phyloP scores from a whole-genome alignment of 1,140 invertebrate species.

The Ooceraea biroi region DNA sequence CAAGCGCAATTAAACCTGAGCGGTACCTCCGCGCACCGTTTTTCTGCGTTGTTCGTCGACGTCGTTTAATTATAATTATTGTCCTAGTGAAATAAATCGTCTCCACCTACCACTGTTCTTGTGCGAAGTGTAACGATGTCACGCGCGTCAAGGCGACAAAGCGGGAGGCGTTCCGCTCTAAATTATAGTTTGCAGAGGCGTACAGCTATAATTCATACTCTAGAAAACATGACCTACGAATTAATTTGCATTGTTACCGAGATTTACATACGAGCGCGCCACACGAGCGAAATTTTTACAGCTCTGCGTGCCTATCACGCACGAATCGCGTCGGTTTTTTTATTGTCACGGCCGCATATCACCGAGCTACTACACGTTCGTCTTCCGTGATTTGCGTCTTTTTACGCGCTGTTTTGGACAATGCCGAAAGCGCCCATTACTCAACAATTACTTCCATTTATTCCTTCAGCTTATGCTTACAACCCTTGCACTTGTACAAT shows the following conservation, averaged over 20 bases:
- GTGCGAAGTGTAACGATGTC: slow-evolving; percentile 52
- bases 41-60: slow-evolving; percentile 33
- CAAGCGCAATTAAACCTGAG: slow-evolving; percentile 27
- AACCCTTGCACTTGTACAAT: background rate
- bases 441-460: slow-evolving; percentile 18
- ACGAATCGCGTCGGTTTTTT: background rate
- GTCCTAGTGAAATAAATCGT: slow-evolving; percentile 56
- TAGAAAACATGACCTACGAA: slow-evolving; percentile 49
- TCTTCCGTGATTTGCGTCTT: slow-evolving; percentile 13
- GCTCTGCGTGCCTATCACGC: background rate
- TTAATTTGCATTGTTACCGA: slow-evolving; percentile 53
- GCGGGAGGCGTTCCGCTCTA: slow-evolving; percentile 47
- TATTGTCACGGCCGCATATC: background rate
- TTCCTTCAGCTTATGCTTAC: too few species aligned
- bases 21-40: slow-evolving; percentile 22
- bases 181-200: slow-evolving; percentile 48
- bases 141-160: slow-evolving; percentile 49
- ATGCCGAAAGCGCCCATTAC: background rate
- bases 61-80: slow-evolving; percentile 61
- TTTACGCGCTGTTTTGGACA: too few species aligned
- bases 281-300: background rate
- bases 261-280: slow-evolving; percentile 25
- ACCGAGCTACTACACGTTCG: background rate
- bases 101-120: slow-evolving; percentile 37
- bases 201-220: slow-evolving; percentile 42